A percentile compares a stretch with the other conserved stretches of the same genome.
Evolutionary conservation across 2,797 vertebrate species (phyloP).

Genomic region (Phoxinus dragarum): DNA sequence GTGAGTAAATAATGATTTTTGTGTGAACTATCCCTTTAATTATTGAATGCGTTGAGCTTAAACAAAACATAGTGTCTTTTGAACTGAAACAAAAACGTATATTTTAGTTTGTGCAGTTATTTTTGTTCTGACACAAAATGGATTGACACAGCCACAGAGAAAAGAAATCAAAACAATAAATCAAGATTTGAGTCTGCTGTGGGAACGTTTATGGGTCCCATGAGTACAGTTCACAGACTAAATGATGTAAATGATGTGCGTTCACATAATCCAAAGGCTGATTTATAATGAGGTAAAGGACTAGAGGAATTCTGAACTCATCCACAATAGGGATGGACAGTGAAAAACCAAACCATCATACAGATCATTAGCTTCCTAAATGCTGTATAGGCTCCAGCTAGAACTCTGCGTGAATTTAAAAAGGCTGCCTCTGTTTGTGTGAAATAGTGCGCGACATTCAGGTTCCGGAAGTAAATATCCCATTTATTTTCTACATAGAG

Average conservation of each 20-base stretch:
- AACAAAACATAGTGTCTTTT: background rate
- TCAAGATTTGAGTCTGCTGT: slow-evolving; percentile 43
- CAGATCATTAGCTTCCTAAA: slow-evolving; percentile 33
- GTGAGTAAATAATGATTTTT: background rate
- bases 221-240: slow-evolving; percentile 33
- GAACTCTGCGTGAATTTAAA: slow-evolving; percentile 11
- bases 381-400: slow-evolving; percentile 35
- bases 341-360: slow-evolving; percentile 43
- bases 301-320: slow-evolving; percentile 18
- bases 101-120: slow-evolving; percentile 7
- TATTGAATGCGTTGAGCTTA: background rate
- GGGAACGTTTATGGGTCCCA: slow-evolving; percentile 21
- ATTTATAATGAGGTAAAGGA: slow-evolving; percentile 52
- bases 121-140: slow-evolving; percentile 38
- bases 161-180: slow-evolving; percentile 43
- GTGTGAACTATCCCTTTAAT: background rate
- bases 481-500: background rate
- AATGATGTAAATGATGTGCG: slow-evolving; percentile 43
- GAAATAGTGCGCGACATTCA: slow-evolving; percentile 23
- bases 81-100: background rate
- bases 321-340: slow-evolving; percentile 29
- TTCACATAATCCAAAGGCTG: slow-evolving; percentile 42
- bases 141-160: slow-evolving; percentile 40
- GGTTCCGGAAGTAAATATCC: background rate
- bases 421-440: slow-evolving; percentile 36